phyloP scores from a whole-genome alignment of 2,113 vertebrate genomes.

The Nestor notabilis region DNA sequence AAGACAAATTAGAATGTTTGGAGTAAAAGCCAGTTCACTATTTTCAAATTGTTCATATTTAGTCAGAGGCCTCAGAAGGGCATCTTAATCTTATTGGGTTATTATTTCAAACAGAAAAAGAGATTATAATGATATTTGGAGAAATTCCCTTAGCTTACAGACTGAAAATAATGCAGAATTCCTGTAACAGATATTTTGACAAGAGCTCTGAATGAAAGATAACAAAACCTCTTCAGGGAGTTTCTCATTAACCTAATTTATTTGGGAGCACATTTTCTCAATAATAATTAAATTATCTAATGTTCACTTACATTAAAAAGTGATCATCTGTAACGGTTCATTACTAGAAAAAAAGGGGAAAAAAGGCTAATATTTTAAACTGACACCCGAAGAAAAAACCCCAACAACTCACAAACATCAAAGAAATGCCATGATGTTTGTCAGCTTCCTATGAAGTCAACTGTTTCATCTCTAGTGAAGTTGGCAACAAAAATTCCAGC shows the following conservation, averaged over 20 bases:
- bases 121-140: constrained; percentile 32
- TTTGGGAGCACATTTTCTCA: constrained; percentile 71
- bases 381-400: constrained; percentile 25
- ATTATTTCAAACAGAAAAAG: constrained; percentile 27
- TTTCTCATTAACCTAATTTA: constrained; percentile 73
- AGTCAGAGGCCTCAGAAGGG: constrained; percentile 16
- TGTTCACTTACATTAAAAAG: constrained; percentile 63
- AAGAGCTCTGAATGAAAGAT: constrained; percentile 67
- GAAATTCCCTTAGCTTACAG: constrained; percentile 15
- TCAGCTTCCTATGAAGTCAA: constrained; percentile 32
- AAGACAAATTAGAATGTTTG: constrained; percentile 21
- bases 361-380: constrained; percentile 47
- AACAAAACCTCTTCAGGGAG: constrained; percentile 71
- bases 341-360: constrained; percentile 25
- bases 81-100: background rate
- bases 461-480: constrained; percentile 47
- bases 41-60: constrained; percentile 15
- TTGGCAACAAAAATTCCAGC: constrained; percentile 16
- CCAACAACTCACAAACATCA: constrained; percentile 43
- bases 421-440: constrained; percentile 29
- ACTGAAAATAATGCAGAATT: background rate
- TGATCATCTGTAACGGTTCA: constrained; percentile 55
- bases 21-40: background rate
- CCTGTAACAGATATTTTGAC: constrained; percentile 42
- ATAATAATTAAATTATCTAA: constrained; percentile 72